These are phyloP conservation scores for Asbolus verrucosus DNA, from an alignment of 1,140 invertebrate species.

Conservation along the genomic window DNA sequence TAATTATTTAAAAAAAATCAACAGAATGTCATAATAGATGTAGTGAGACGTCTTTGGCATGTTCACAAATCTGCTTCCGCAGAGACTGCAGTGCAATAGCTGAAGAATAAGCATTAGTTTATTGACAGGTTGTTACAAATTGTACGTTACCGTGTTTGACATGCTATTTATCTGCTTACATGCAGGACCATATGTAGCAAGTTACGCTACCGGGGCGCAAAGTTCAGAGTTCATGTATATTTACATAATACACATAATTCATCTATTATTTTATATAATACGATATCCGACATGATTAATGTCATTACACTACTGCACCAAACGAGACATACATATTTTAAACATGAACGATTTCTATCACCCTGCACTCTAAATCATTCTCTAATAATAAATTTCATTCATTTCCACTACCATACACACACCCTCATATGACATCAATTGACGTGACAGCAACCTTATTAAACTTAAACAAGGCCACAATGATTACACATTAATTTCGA, in stretches of 20 bases:
- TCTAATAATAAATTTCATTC: constrained; percentile 8
- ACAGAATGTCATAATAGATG: not conserved
- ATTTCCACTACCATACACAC: not conserved
- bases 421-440: not conserved
- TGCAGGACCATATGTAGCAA: constrained; percentile 40
- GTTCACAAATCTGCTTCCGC: constrained; percentile 6
- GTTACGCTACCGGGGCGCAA: constrained; percentile 32
- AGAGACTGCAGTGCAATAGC: not conserved
- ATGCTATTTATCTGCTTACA: constrained; percentile 39
- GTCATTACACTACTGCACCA: constrained; percentile 39
- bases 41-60: not conserved
- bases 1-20: constrained; percentile 14
- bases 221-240: constrained; percentile 45
- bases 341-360: constrained; percentile 27
- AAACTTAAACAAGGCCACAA: no score
- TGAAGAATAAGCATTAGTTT: constrained; percentile 37
- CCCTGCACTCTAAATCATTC: constrained; percentile 22
- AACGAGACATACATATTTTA: constrained; percentile 26
- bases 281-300: constrained; percentile 42
- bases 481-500: no score
- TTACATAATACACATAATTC: constrained; percentile 44
- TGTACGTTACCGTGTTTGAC: constrained; percentile 32
- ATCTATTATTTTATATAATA: constrained; percentile 46
- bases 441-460: no score
- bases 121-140: constrained; percentile 38